phyloP scores from a whole-genome alignment of 1,140 invertebrate genomes.

The Cydia amplana region DNA sequence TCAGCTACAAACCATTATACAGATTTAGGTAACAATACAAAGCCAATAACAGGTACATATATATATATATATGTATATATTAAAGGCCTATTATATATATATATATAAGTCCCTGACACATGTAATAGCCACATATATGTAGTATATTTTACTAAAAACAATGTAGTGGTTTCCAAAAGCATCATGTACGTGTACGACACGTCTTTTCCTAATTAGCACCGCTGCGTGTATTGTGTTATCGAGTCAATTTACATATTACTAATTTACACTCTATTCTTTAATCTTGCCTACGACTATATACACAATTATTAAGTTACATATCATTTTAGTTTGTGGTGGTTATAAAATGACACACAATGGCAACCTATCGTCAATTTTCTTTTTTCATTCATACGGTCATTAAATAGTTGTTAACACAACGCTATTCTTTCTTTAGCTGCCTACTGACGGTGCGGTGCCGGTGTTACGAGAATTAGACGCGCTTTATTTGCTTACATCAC shows the following conservation, averaged over 20 bases:
- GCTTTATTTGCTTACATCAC: neutral
- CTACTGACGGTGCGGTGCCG: no score
- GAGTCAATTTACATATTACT: constrained; percentile 33
- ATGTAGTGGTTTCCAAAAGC: constrained; percentile 6
- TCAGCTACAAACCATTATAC: no score
- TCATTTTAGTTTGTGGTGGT: constrained; percentile 1
- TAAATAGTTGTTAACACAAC: constrained; percentile 23
- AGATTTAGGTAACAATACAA: no score
- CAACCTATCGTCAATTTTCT: constrained; percentile 4
- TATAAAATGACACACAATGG: constrained; percentile 19
- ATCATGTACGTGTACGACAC: neutral
- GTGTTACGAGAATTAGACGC: neutral
- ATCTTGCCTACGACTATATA: constrained; percentile 18
- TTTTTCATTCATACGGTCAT: constrained; percentile 18
- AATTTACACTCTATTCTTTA: constrained; percentile 37
- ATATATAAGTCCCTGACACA: no score
- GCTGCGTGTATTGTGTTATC: constrained; percentile 18
- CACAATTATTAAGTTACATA: constrained; percentile 12
- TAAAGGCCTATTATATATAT: no score
- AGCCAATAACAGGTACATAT: no score
- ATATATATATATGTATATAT: no score
- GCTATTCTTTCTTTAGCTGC: neutral
- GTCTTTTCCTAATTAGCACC: constrained; percentile 27
- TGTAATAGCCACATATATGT: neutral
- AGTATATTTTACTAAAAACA: neutral